phyloP scores from a whole-genome alignment of 2,888 invertebrate genomes.

The Hyles lineata region DNA sequence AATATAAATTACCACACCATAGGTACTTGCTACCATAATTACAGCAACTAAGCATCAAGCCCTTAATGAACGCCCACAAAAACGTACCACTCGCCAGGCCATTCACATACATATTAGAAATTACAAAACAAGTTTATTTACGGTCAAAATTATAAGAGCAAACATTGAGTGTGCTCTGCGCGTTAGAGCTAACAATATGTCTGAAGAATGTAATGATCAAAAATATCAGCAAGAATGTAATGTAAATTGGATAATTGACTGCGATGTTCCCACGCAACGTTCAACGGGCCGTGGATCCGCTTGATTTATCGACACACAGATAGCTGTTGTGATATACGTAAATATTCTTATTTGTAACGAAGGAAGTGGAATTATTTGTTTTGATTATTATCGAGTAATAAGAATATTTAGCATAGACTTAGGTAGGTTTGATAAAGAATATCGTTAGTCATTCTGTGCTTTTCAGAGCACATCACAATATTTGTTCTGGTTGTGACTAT shows the following conservation, averaged over 20 bases:
- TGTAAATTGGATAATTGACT: slow-evolving; percentile 74
- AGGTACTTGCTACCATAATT: background rate
- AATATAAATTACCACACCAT: no score
- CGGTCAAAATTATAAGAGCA: background rate
- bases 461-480: no score
- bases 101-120: slow-evolving; percentile 31
- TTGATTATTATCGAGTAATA: background rate
- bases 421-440: no score
- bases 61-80: background rate
- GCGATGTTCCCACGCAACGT: slow-evolving; percentile 58
- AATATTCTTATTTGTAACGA: background rate
- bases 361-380: background rate
- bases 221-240: slow-evolving; percentile 51
- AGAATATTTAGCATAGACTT: background rate
- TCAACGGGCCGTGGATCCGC: slow-evolving; percentile 32
- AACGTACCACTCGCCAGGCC: background rate
- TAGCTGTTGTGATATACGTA: slow-evolving; percentile 20
- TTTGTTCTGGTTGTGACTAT: no score
- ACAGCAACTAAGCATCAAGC: background rate
- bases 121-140: slow-evolving; percentile 18
- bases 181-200: slow-evolving; percentile 47
- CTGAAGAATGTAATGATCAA: slow-evolving; percentile 57
- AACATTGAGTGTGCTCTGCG: slow-evolving; percentile 6
- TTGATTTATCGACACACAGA: slow-evolving; percentile 27
- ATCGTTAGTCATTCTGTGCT: no score